These are phyloP conservation scores for Mormoops blainvillei DNA, from an alignment of 2,113 vertebrate species.

Conservation along the genomic window DNA sequence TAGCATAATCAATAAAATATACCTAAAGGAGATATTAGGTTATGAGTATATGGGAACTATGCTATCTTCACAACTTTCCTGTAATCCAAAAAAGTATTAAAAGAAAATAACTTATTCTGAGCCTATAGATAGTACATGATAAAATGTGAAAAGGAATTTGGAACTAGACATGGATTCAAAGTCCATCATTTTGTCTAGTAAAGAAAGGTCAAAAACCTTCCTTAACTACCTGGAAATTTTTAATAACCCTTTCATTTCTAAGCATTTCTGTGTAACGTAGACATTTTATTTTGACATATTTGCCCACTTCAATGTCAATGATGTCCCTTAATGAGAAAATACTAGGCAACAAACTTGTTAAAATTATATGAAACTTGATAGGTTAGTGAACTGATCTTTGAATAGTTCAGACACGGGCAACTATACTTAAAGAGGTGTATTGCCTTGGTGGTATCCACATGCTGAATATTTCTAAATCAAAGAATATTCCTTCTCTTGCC, in stretches of 20 bases:
- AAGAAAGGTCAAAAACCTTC: not conserved
- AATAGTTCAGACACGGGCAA: not conserved
- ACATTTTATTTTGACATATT: not conserved
- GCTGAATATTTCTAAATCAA: not conserved
- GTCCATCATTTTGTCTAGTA: not conserved
- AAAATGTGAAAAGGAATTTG: not conserved
- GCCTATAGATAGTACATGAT: not conserved
- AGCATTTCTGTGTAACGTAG: not conserved
- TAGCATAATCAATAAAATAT: no score
- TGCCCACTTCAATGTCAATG: not conserved
- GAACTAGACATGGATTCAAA: not conserved
- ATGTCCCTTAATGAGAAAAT: not conserved
- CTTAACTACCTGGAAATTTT: not conserved
- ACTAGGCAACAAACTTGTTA: not conserved
- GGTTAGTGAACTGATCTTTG: not conserved
- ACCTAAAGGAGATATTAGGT: no score
- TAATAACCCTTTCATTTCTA: not conserved
- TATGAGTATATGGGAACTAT: not conserved
- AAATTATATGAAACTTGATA: not conserved
- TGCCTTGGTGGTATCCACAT: not conserved
- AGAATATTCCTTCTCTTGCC: not conserved
- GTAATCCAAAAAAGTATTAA: not conserved
- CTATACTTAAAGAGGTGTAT: not conserved
- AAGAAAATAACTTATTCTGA: not conserved
- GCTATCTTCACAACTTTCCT: not conserved